phyloP scores from a whole-genome alignment of 2,888 invertebrate species.

The Sphinx pinastri region DNA sequence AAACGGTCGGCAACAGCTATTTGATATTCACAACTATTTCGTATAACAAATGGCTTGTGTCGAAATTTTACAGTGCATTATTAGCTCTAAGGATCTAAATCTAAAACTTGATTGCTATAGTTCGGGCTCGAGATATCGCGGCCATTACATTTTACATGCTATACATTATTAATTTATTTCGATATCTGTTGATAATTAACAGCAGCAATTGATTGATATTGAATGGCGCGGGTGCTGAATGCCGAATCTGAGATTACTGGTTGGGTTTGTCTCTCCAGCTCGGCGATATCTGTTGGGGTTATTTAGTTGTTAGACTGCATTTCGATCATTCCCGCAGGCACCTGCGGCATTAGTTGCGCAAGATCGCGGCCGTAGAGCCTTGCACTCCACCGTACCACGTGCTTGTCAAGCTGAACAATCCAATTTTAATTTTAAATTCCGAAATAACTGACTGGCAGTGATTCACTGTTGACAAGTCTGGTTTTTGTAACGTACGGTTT shows the following conservation, averaged over 20 bases:
- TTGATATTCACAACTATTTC: conserved; percentile 72
- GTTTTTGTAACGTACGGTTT: conserved; percentile 29
- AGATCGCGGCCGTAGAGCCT: conserved; percentile 28
- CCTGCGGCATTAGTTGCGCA: conserved; percentile 51
- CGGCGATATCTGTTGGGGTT: conserved; percentile 32
- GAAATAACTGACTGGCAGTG: conserved; percentile 47
- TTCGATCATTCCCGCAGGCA: conserved; percentile 57
- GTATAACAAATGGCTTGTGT: conserved; percentile 62
- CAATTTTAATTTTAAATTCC: conserved; percentile 56
- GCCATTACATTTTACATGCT: conserved; percentile 39
- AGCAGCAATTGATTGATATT: conserved; percentile 45
- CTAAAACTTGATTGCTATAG: conserved; percentile 55
- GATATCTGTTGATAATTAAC: conserved; percentile 40
- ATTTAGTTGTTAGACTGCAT: conserved; percentile 44
- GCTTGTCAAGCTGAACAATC: conserved; percentile 49
- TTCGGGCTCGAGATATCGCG: conserved; percentile 31
- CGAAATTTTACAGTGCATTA: conserved; percentile 53
- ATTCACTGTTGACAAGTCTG: conserved; percentile 49
- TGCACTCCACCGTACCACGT: conserved; percentile 40
- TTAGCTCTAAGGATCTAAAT: conserved; percentile 60
- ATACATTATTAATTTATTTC: conserved; percentile 41
- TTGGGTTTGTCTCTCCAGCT: conserved; percentile 33
- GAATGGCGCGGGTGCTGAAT: conserved; percentile 37
- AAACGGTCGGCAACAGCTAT: conserved; percentile 63
- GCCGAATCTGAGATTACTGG: conserved; percentile 39